These are phyloP conservation scores for Crax fasciolata DNA, from an alignment of 2,797 vertebrate genomes.

Conservation along the genomic window DNA sequence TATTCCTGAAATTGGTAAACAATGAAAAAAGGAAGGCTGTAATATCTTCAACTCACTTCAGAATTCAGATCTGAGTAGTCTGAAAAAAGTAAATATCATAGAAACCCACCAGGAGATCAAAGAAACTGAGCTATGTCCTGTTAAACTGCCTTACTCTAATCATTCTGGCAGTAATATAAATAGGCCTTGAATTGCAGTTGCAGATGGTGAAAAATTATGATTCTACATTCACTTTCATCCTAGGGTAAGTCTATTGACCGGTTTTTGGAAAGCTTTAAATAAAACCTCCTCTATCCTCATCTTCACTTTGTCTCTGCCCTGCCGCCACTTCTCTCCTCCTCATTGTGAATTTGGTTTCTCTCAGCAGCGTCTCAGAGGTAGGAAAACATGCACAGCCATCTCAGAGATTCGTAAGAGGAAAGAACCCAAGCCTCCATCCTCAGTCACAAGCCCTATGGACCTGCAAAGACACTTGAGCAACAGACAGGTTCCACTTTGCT, in stretches of 20 bases:
- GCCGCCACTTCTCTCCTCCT: not conserved
- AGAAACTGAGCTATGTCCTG: not conserved
- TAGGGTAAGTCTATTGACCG: not conserved
- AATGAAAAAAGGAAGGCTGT: not conserved
- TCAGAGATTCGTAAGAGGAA: rapidly evolving
- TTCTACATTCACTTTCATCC: not conserved
- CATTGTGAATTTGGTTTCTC: not conserved
- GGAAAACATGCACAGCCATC: rapidly evolving
- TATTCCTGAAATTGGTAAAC: not conserved
- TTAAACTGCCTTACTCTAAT: constrained; percentile 32
- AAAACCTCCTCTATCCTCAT: rapidly evolving
- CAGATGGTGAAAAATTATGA: not conserved
- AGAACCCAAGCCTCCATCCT: rapidly evolving
- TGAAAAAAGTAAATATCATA: not conserved
- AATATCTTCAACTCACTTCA: constrained; percentile 19
- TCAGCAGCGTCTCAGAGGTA: rapidly evolving
- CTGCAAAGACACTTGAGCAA: not conserved
- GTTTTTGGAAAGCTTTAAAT: not conserved
- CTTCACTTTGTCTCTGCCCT: not conserved
- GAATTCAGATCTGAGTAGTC: not conserved
- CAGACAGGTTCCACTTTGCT: rapidly evolving
- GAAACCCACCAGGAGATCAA: not conserved
- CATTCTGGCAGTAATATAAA: not conserved
- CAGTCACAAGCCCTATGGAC: rapidly evolving
- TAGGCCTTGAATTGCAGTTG: not conserved